These are phyloP conservation scores for Mylabris phalerata DNA, from an alignment of 1,140 invertebrate species.

Conservation along the genomic window DNA sequence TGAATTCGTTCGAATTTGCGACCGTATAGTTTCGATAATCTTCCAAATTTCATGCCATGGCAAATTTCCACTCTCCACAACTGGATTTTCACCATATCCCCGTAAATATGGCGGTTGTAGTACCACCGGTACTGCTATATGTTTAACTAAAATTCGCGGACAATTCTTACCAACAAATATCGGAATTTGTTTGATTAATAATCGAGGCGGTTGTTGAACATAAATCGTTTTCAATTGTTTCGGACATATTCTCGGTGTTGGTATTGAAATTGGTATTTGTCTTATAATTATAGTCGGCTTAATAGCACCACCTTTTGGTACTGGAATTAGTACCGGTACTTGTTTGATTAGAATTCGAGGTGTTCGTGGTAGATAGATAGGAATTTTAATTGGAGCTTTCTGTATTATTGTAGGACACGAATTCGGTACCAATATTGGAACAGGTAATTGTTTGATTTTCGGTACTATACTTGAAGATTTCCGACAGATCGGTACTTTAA, in stretches of 20 bases:
- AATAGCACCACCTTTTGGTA: background rate
- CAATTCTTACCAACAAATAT: no score
- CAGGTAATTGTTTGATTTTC: background rate
- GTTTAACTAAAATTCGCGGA: background rate
- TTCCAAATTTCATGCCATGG: no score
- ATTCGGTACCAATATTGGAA: background rate
- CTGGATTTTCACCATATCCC: no score
- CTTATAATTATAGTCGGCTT: background rate
- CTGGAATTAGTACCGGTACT: background rate
- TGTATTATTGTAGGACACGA: background rate
- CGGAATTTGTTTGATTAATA: background rate
- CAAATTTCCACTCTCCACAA: no score
- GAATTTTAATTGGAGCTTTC: background rate
- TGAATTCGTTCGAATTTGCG: no score
- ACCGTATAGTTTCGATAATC: no score
- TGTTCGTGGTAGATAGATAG: background rate
- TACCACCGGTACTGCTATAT: background rate
- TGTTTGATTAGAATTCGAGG: background rate
- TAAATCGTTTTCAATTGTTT: background rate
- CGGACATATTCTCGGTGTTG: background rate
- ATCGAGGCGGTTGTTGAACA: background rate
- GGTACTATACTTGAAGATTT: background rate
- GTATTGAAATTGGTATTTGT: background rate
- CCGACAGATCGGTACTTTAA: background rate
- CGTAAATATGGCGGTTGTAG: background rate